Percentiles rank a stretch among this genome's conserved stretches.
Evolutionary conservation across 2,797 vertebrate genomes (phyloP).

Genomic region (Jordanella pulchra): DNA sequence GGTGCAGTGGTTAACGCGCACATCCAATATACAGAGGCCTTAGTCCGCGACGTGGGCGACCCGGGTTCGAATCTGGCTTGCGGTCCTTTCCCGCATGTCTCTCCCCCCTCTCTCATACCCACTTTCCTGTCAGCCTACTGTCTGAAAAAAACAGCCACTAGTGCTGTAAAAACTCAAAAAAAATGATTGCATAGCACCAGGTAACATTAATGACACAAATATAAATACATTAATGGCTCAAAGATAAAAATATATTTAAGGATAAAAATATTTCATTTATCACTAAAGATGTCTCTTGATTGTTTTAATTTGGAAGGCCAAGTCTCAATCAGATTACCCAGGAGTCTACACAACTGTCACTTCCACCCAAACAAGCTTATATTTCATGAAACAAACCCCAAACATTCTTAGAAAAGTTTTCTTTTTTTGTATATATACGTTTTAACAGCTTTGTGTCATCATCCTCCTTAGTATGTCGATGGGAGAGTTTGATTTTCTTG

Average conservation of each 20-base stretch:
- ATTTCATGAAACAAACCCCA: slow-evolving; percentile 31
- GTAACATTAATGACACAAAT: neutral
- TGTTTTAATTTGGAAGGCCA: neutral
- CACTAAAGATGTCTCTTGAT: neutral
- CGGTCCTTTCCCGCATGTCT: too few species aligned
- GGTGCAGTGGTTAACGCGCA: too few species aligned
- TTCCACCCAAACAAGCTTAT: slow-evolving; percentile 5
- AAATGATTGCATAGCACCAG: too few species aligned
- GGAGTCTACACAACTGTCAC: neutral
- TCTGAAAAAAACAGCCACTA: neutral
- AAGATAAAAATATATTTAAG: neutral
- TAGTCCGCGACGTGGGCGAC: too few species aligned
- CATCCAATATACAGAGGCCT: too few species aligned
- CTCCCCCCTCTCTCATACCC: too few species aligned
- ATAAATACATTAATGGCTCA: neutral
- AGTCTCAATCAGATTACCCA: too few species aligned
- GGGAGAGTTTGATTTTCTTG: slow-evolving; percentile 30
- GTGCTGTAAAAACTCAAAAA: too few species aligned
- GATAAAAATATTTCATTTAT: neutral
- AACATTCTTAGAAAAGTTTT: slow-evolving; percentile 22
- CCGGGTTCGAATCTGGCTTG: too few species aligned
- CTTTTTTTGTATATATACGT: slow-evolving; percentile 1
- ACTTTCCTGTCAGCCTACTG: too few species aligned
- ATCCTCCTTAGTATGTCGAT: slow-evolving; percentile 28
- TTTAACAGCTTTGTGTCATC: slow-evolving; percentile 32